Evolutionary conservation across 1,140 invertebrate genomes (phyloP).

Genomic region (Megalopta genalis): DNA sequence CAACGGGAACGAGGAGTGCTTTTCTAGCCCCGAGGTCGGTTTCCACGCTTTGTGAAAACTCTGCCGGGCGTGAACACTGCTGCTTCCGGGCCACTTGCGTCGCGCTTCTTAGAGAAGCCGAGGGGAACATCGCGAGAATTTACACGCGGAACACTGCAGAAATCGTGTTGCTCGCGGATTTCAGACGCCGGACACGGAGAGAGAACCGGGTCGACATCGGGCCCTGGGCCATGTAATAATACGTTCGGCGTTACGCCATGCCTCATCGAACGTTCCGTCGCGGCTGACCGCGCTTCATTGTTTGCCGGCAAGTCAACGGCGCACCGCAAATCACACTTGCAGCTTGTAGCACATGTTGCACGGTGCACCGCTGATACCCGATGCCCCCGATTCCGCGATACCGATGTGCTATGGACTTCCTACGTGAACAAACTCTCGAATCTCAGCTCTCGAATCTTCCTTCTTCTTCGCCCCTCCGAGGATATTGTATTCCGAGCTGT

Average conservation of each 20-base stretch:
- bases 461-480: no score
- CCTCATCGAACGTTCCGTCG: neutral
- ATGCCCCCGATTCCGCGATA: neutral
- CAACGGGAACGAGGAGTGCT: neutral
- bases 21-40: neutral
- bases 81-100: constrained; percentile 24
- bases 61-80: neutral
- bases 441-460: no score
- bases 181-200: no score
- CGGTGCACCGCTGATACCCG: constrained; percentile 2
- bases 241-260: neutral
- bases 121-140: neutral
- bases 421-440: neutral
- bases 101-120: neutral
- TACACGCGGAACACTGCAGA: neutral
- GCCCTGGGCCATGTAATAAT: no score
- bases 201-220: neutral
- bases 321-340: neutral
- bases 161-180: no score
- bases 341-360: neutral
- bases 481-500: no score
- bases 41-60: neutral
- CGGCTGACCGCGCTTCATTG: neutral
- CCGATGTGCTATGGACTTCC: neutral
- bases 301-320: neutral